Evolutionary conservation across 2,888 invertebrate species (phyloP).

Genomic region (Ennomos erosarius): DNA sequence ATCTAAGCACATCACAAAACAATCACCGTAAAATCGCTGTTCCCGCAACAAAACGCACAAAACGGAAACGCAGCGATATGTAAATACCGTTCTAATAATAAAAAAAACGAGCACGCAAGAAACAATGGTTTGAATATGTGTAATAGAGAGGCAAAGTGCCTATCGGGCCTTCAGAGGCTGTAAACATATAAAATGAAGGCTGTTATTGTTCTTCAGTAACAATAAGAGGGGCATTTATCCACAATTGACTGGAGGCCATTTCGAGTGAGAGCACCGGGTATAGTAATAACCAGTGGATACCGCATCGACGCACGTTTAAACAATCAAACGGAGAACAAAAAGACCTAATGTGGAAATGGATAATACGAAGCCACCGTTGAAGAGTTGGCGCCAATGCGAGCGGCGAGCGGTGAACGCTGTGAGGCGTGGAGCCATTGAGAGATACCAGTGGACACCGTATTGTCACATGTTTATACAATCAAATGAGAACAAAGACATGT

Average conservation of each 20-base stretch:
- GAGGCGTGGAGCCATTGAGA: not conserved
- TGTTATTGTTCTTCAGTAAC: conserved; percentile 82
- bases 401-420: conserved; percentile 24
- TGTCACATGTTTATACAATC: not conserved
- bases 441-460: not conserved
- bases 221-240: conserved; percentile 82
- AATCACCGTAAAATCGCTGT: conserved; percentile 26
- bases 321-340: conserved; percentile 83
- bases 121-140: conserved; percentile 65
- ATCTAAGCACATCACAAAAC: conserved; percentile 27
- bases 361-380: conserved; percentile 60
- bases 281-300: conserved; percentile 80
- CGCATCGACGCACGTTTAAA: conserved; percentile 84
- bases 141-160: conserved; percentile 76
- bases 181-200: conserved; percentile 82
- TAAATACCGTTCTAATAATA: conserved; percentile 53
- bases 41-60: conserved; percentile 28
- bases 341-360: conserved; percentile 83
- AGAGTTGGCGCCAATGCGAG: conserved; percentile 44
- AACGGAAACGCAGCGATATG: conserved; percentile 42
- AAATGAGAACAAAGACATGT: not conserved
- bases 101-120: conserved; percentile 48
- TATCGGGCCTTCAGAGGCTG: conserved; percentile 78
- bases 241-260: conserved; percentile 82
- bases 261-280: conserved; percentile 76